Conservation (phyloP, 2,113 vertebrate genomes). For the Onychorhynchus coronatus region DNA sequence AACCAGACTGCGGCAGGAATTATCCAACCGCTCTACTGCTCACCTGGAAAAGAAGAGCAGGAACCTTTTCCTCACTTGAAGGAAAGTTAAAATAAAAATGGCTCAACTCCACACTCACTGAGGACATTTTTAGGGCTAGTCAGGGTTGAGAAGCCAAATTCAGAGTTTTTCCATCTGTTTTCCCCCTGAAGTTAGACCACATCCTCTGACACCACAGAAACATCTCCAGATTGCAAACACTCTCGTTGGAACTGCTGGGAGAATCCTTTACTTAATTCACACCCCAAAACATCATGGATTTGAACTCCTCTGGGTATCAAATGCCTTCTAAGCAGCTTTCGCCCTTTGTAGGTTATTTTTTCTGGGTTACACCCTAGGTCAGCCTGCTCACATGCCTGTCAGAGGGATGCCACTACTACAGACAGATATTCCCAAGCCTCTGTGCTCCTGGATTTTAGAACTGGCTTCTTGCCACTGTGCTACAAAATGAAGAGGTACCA, state of each 20-base stretch:
- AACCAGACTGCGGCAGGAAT: not conserved
- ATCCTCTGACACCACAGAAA: not conserved
- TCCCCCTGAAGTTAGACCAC: not conserved
- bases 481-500: not conserved
- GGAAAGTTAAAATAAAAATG: not conserved
- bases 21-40: not conserved
- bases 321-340: not conserved
- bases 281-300: not conserved
- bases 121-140: rapidly evolving
- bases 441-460: rapidly evolving
- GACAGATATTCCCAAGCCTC: not conserved
- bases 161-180: not conserved
- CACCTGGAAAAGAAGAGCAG: not conserved
- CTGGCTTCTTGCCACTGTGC: not conserved
- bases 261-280: not conserved
- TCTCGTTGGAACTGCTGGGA: rapidly evolving
- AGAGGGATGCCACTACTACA: not conserved
- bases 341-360: not conserved
- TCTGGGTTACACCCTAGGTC: not conserved
- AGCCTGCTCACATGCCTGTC: not conserved
- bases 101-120: not conserved
- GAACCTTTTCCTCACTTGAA: not conserved
- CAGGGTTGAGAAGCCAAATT: not conserved
- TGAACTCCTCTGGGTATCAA: not conserved
- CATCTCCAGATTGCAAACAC: not conserved